Conservation (phyloP, 2,113 vertebrate species). For the Verasper variegatus region DNA sequence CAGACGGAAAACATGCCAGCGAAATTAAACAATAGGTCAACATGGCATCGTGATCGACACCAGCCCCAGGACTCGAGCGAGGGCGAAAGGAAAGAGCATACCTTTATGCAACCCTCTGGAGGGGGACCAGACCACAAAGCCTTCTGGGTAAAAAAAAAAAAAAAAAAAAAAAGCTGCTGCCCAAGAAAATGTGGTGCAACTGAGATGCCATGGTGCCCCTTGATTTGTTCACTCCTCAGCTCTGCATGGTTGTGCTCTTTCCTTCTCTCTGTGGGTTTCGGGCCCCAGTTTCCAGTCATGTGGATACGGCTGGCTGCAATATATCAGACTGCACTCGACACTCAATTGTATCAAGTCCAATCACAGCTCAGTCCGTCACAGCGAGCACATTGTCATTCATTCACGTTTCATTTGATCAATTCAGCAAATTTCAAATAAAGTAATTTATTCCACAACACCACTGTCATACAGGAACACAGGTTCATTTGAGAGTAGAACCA, state of each 20-base stretch:
- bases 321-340: constrained; percentile 38
- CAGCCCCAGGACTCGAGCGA: constrained; percentile 51
- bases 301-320: constrained; percentile 60
- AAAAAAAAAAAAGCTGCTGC: constrained; percentile 47
- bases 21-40: constrained; percentile 78
- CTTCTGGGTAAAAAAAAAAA: constrained; percentile 59
- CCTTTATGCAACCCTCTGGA: constrained; percentile 72
- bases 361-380: constrained; percentile 30
- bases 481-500: constrained; percentile 34
- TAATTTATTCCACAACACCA: constrained; percentile 25
- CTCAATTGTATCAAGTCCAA: constrained; percentile 48
- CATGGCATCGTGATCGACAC: constrained; percentile 70
- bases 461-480: constrained; percentile 43
- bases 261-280: constrained; percentile 58
- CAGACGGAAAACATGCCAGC: constrained; percentile 71
- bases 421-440: constrained; percentile 51
- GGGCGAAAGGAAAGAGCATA: constrained; percentile 43
- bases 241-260: constrained; percentile 60
- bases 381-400: constrained; percentile 36
- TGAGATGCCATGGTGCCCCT: constrained; percentile 62
- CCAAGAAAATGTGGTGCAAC: constrained; percentile 72
- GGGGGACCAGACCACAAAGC: constrained; percentile 67
- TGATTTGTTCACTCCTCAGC: constrained; percentile 55
- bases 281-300: constrained; percentile 55
- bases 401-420: constrained; percentile 64